These are phyloP conservation scores for Pseudolaguvia tuberculata DNA, from an alignment of 2,113 vertebrate genomes.

Conservation along the genomic window DNA sequence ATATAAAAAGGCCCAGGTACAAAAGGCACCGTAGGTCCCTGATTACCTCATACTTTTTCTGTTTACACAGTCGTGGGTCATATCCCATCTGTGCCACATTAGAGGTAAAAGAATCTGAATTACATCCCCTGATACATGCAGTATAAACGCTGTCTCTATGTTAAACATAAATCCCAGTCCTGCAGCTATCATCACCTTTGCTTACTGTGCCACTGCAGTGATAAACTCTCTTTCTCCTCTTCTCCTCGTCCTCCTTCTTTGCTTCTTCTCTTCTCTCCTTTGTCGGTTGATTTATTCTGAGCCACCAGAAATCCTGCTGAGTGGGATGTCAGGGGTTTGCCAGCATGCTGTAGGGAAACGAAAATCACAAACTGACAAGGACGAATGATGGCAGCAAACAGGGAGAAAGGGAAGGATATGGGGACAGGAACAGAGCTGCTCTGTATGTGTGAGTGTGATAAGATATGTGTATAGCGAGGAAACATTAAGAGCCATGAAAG, in stretches of 20 bases:
- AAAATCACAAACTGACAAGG: conserved; percentile 32
- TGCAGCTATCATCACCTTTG: neutral
- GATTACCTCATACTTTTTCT: no score
- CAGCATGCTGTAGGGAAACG: conserved; percentile 28
- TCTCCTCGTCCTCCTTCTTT: neutral
- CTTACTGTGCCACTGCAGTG: conserved; percentile 14
- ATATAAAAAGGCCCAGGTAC: no score
- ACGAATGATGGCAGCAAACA: conserved; percentile 29
- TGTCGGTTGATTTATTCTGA: conserved; percentile 24
- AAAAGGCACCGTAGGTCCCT: no score
- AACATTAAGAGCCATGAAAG: neutral
- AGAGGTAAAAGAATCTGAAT: no score
- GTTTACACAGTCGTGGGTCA: no score
- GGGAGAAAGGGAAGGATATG: neutral
- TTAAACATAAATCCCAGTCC: conserved; percentile 4
- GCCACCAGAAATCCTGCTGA: conserved; percentile 43
- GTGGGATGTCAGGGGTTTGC: conserved; percentile 22
- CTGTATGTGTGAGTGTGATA: neutral
- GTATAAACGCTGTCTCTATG: neutral
- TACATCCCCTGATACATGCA: no score
- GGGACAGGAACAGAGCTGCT: neutral
- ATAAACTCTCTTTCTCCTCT: neutral
- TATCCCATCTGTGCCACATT: no score
- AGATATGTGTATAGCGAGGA: neutral
- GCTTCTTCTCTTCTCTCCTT: conserved; percentile 10